Evolutionary conservation across 2,797 vertebrate genomes (phyloP).

Genomic region (Microtus californicus): DNA sequence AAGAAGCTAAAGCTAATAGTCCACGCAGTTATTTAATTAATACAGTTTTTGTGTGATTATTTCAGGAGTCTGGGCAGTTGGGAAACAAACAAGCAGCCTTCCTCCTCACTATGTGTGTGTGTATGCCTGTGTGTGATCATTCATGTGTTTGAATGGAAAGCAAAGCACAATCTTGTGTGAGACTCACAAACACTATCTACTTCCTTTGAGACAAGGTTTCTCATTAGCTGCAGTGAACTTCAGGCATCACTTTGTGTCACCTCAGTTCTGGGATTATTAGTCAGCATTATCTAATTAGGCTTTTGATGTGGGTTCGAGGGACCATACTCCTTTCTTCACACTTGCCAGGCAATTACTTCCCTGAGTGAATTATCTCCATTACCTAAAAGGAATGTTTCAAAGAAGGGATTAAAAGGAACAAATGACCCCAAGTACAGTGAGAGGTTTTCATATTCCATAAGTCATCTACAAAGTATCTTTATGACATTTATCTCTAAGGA

Average conservation of each 20-base stretch:
- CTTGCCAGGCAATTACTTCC: background rate
- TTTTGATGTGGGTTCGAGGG: background rate
- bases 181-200: background rate
- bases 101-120: background rate
- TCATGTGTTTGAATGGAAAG: background rate
- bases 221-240: background rate
- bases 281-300: background rate
- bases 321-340: background rate
- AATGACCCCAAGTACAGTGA: background rate
- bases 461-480: background rate
- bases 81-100: no score
- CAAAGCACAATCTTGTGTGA: background rate
- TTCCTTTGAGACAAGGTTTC: background rate
- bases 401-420: background rate
- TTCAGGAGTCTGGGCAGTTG: no score
- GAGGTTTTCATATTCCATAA: background rate
- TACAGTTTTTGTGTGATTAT: no score
- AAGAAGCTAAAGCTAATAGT: no score
- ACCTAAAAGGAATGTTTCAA: background rate
- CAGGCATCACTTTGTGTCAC: background rate
- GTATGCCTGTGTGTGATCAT: background rate
- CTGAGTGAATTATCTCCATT: background rate
- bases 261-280: background rate
- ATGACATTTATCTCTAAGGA: background rate
- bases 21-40: no score